A percentile compares a stretch with the other conserved stretches of the same genome.
Evolutionary conservation across 2,888 invertebrate species (phyloP).

Genomic region (Stomorhina lunata): DNA sequence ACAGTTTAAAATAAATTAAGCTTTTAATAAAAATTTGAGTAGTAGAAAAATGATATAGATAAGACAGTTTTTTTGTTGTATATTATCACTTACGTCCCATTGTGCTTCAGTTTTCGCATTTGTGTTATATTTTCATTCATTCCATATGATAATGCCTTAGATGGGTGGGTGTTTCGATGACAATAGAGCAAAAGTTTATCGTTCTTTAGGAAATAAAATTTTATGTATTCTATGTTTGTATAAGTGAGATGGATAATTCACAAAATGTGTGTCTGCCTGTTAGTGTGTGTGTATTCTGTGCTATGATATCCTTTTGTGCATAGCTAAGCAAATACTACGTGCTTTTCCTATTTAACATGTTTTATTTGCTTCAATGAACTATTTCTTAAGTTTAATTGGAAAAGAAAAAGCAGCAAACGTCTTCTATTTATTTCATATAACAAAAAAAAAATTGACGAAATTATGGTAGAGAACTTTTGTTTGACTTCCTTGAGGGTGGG

Average conservation of each 20-base stretch:
- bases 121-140: neutral
- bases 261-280: neutral
- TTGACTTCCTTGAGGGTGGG: neutral
- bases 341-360: constrained; percentile 31
- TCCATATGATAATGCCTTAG: neutral
- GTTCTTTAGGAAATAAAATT: constrained; percentile 21
- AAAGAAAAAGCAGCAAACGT: constrained; percentile 40
- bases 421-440: neutral
- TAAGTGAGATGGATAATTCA: too few relatives aligned
- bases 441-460: neutral
- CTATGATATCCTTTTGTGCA: neutral
- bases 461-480: neutral
- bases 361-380: constrained; percentile 61
- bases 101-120: neutral
- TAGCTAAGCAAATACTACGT: neutral
- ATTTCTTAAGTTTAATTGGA: constrained; percentile 61
- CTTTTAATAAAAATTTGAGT: neutral
- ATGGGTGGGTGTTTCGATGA: constrained; percentile 2
- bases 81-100: neutral
- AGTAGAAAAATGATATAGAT: too few relatives aligned
- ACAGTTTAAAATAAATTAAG: neutral
- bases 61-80: neutral
- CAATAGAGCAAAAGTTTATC: constrained; percentile 45
- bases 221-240: neutral
- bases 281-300: neutral